These are phyloP conservation scores for Girardinichthys multiradiatus DNA, from an alignment of 2,113 vertebrate genomes.

Conservation along the genomic window DNA sequence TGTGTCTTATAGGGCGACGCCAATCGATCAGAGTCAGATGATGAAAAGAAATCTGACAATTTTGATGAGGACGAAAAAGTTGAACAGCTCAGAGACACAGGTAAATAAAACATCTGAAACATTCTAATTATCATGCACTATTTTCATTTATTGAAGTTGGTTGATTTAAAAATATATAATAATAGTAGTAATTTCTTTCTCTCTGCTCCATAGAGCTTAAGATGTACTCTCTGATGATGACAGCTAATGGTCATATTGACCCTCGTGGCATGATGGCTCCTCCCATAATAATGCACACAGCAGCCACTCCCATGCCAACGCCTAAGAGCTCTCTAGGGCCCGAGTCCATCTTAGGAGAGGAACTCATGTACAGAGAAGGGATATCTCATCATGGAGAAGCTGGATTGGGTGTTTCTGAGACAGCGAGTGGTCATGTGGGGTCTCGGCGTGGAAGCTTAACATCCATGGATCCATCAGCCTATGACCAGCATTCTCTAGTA, in stretches of 20 bases:
- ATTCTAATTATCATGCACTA: background rate
- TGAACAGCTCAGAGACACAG: conserved; percentile 84
- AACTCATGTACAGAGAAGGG: conserved; percentile 50
- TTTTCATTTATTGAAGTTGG: background rate
- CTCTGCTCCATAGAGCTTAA: conserved; percentile 85
- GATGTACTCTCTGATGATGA: conserved; percentile 91
- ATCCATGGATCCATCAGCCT: conserved; percentile 84
- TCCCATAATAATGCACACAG: conserved; percentile 93
- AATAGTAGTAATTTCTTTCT: background rate
- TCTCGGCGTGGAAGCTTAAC: conserved; percentile 86
- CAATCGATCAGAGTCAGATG: conserved; percentile 92
- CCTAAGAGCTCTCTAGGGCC: conserved; percentile 90
- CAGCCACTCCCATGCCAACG: conserved; percentile 94
- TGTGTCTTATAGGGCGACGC: conserved; percentile 87
- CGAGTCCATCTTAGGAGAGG: conserved; percentile 81
- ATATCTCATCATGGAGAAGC: conserved; percentile 34
- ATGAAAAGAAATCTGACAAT: conserved; percentile 90
- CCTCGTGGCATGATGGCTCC: conserved; percentile 84
- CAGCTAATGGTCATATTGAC: conserved; percentile 92
- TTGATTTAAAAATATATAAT: background rate
- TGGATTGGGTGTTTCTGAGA: conserved; percentile 42
- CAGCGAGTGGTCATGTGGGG: conserved; percentile 64
- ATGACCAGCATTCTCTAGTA: conserved; percentile 92
- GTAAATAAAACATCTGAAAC: conserved; percentile 55
- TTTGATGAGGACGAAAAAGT: conserved; percentile 92